These are phyloP conservation scores for Aurelia sp. DNA, from an alignment of 30 jellyfish, hydroid and myxozoan genomes.

Conservation along the genomic window DNA sequence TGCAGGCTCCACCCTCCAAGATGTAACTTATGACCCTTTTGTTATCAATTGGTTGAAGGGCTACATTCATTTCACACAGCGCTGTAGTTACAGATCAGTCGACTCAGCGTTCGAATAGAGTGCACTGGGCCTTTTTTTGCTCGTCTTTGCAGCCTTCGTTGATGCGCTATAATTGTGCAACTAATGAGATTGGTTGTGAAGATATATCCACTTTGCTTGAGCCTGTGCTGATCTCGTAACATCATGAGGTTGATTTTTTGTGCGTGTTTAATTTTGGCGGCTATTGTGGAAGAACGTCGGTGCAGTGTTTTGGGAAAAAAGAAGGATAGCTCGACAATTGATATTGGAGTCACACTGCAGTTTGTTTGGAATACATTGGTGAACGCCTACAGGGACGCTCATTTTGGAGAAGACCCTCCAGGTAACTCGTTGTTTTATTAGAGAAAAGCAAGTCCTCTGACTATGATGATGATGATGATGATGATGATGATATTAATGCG, in stretches of 20 bases:
- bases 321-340: background rate
- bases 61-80: slow-evolving; percentile 9
- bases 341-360: slow-evolving; percentile 39
- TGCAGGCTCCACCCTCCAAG: slow-evolving; percentile 67
- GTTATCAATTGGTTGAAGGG: no score
- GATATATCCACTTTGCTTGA: no score
- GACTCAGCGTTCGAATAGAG: background rate
- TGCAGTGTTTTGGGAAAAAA: background rate
- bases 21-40: slow-evolving; percentile 40
- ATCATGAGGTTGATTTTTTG: no score
- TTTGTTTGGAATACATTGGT: slow-evolving; percentile 50
- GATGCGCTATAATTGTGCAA: no score
- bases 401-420: slow-evolving; percentile 61
- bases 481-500: no score
- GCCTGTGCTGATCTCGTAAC: no score
- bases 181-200: no score
- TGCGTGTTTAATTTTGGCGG: background rate
- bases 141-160: no score
- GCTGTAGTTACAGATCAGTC: background rate
- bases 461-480: no score
- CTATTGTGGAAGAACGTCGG: background rate
- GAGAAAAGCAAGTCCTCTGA: no score
- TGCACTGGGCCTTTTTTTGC: no score
- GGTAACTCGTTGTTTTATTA: slow-evolving; percentile 12
- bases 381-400: slow-evolving; percentile 32